These are phyloP conservation scores for Acromyrmex charruanus DNA, from an alignment of 1,140 invertebrate species.

Conservation along the genomic window DNA sequence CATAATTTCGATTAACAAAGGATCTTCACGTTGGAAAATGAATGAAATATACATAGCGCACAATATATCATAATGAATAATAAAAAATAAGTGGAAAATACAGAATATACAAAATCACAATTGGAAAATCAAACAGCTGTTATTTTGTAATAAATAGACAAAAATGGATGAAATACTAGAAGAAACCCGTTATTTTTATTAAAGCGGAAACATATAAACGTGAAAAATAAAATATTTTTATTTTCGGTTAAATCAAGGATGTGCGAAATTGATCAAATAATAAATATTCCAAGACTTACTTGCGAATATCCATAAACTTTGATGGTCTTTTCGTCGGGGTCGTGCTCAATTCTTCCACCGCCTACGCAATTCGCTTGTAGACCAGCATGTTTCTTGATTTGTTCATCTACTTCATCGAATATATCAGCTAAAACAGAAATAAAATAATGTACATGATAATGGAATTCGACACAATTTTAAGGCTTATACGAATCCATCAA, in stretches of 20 bases:
- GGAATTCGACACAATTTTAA: background rate
- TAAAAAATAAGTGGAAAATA: background rate
- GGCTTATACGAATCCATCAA: background rate
- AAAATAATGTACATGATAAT: conserved; percentile 28
- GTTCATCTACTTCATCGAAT: conserved; percentile 88
- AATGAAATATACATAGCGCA: background rate
- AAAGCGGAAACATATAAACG: background rate
- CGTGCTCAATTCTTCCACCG: conserved; percentile 94
- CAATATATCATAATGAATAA: background rate
- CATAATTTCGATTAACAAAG: background rate
- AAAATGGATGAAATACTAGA: background rate
- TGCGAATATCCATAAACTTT: conserved; percentile 96
- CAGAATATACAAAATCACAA: background rate
- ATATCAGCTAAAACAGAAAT: conserved; percentile 88
- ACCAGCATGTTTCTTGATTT: conserved; percentile 83
- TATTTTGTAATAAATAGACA: background rate
- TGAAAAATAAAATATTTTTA: conserved; percentile 13
- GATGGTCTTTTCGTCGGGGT: conserved; percentile 91
- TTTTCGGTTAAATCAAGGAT: background rate
- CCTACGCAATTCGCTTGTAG: conserved; percentile 92
- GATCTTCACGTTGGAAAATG: background rate
- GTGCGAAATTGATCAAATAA: background rate
- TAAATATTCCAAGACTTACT: conserved; percentile 82
- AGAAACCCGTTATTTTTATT: background rate
- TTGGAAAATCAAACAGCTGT: background rate